These are phyloP conservation scores for Tetragonula clypearis DNA, from an alignment of 1,140 invertebrate genomes.

Conservation along the genomic window DNA sequence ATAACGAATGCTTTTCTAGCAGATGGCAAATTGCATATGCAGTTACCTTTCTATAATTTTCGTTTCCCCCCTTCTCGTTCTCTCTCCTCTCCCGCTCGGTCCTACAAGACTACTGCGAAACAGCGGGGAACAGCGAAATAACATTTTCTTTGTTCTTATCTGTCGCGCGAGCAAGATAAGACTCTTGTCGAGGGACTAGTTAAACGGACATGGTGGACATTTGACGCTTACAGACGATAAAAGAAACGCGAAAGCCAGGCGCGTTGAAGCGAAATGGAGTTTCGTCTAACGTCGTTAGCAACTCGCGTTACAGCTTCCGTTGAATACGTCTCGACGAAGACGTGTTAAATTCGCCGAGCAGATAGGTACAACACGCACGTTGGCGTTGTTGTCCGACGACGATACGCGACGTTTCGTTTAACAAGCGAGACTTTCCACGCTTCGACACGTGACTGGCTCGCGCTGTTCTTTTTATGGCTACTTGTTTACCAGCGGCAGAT, in stretches of 20 bases:
- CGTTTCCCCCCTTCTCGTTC: not conserved
- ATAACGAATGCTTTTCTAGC: slow-evolving; percentile 5
- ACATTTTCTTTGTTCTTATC: not conserved
- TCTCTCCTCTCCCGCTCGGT: too few species aligned
- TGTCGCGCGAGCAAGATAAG: too few species aligned
- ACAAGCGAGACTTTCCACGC: not conserved
- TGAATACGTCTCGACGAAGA: not conserved
- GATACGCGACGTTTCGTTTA: not conserved
- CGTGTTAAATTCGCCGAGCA: not conserved
- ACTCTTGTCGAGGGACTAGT: too few species aligned
- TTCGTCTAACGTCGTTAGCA: not conserved
- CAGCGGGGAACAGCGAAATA: not conserved
- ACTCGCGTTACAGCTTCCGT: not conserved
- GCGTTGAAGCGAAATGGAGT: not conserved
- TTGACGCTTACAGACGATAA: not conserved
- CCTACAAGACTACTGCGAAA: not conserved
- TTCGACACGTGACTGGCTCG: not conserved
- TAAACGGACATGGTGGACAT: not conserved
- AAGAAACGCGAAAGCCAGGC: not conserved
- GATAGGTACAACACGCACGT: too few species aligned
- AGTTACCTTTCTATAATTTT: not conserved
- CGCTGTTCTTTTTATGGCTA: slow-evolving; percentile 27
- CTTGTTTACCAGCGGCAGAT: slow-evolving; percentile 37
- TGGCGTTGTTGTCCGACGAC: not conserved
- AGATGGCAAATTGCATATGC: slow-evolving; percentile 22